Percentiles rank a stretch among this genome's conserved stretches.
Evolutionary conservation across 2,888 invertebrate genomes (phyloP).

Genomic region (Strigamia transsilvanica): DNA sequence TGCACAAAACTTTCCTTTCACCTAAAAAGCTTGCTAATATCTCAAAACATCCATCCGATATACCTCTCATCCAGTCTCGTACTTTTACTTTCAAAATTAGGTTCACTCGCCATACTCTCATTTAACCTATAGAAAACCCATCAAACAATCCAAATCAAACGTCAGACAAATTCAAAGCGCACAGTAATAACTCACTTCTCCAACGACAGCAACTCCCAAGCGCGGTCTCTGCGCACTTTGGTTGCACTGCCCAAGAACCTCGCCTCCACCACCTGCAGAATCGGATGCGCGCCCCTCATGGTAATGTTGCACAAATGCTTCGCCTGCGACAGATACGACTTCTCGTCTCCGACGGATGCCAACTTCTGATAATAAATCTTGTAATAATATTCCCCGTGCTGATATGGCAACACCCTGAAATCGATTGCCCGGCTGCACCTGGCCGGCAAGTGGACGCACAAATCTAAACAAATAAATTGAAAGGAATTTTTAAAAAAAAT

Average conservation of each 20-base stretch:
- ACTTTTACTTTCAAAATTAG: background rate
- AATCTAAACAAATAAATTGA: background rate
- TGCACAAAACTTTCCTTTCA: too few relatives aligned
- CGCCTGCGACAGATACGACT: background rate
- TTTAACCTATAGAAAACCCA: background rate
- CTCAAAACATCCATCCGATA: too few relatives aligned
- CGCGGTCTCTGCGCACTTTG: background rate
- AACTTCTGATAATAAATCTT: background rate
- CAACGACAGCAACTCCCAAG: constrained; percentile 24
- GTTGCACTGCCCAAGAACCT: constrained; percentile 12
- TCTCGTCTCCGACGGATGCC: background rate
- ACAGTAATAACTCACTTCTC: background rate
- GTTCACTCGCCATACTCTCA: background rate
- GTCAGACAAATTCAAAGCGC: too few relatives aligned
- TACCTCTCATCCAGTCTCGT: background rate
- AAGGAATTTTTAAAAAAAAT: too few relatives aligned
- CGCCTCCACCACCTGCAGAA: constrained; percentile 19
- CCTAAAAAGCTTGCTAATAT: too few relatives aligned
- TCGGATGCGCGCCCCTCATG: constrained; percentile 21
- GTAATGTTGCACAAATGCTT: background rate
- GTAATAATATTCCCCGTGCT: background rate
- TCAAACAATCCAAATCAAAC: too few relatives aligned
- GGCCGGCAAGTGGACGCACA: background rate
- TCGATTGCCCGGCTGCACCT: background rate
- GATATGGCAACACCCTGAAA: background rate